phyloP scores from a whole-genome alignment of 1,140 invertebrate genomes.

The Drosophila sproati region DNA sequence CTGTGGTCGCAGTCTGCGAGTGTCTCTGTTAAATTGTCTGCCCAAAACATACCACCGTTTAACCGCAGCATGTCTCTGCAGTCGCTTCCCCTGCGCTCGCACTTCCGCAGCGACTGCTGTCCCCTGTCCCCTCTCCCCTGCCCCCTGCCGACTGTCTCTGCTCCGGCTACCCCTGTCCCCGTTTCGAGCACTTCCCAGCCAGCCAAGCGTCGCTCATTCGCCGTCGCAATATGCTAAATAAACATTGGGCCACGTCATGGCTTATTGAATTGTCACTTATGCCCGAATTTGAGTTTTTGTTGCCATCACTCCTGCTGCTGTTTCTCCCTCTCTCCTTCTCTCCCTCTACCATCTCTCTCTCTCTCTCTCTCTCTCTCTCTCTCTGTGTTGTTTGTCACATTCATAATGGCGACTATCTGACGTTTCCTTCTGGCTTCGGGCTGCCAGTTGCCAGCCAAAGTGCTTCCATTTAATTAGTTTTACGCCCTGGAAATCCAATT shows the following conservation, averaged over 20 bases:
- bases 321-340: background rate
- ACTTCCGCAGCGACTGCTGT: background rate
- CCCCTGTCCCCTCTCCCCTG: background rate
- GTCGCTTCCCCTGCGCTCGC: conserved; percentile 22
- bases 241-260: conserved; percentile 83
- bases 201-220: conserved; percentile 77
- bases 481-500: conserved; percentile 68
- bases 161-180: background rate
- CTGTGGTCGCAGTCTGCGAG: conserved; percentile 27
- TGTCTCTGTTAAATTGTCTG: conserved; percentile 74
- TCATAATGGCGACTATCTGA: conserved; percentile 77
- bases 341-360: background rate
- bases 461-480: conserved; percentile 83
- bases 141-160: conserved; percentile 4
- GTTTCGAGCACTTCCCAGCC: conserved; percentile 18
- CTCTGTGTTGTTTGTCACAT: conserved; percentile 51
- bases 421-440: conserved; percentile 31
- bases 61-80: conserved; percentile 61
- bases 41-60: conserved; percentile 73
- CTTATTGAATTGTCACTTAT: conserved; percentile 84
- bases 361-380: conserved; percentile 2
- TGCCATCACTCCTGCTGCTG: conserved; percentile 46
- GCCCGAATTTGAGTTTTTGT: conserved; percentile 77
- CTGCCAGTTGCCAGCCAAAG: conserved; percentile 61
- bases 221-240: conserved; percentile 83